Evolutionary conservation across 2,797 vertebrate species (phyloP).

Genomic region (Distichodus sexfasciatus): DNA sequence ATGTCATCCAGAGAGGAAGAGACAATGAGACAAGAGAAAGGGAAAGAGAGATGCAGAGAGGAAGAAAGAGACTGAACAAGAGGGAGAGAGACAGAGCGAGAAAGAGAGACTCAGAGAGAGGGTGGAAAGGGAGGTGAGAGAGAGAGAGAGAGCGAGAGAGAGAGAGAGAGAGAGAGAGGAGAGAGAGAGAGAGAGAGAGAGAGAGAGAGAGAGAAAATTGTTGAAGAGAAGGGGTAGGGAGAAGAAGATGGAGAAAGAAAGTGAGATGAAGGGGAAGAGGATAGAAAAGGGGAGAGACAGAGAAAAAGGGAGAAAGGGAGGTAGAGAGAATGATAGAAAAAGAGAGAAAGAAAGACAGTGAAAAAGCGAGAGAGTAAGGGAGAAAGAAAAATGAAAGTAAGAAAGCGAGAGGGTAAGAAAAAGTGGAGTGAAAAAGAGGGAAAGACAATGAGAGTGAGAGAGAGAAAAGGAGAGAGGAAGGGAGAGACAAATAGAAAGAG

Average conservation of each 20-base stretch:
- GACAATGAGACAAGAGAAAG: background rate
- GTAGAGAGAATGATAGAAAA: too few relatives aligned
- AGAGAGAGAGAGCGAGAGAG: conserved; percentile 21
- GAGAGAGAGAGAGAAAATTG: background rate
- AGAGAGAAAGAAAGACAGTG: background rate
- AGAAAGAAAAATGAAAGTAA: background rate
- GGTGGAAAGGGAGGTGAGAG: conserved; percentile 18
- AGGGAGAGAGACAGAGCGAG: background rate
- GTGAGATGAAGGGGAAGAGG: background rate
- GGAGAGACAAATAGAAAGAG: background rate
- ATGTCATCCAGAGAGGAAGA: background rate
- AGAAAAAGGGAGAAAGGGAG: background rate
- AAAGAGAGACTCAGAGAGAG: conserved; percentile 19
- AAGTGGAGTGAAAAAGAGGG: background rate
- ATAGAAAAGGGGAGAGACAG: too few relatives aligned
- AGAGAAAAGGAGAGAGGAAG: background rate
- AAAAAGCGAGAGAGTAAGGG: background rate
- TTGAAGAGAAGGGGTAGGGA: too few relatives aligned
- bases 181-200: background rate
- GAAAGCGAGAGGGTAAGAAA: background rate
- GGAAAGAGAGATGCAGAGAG: background rate
- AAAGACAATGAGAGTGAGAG: background rate
- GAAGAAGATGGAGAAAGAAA: background rate
- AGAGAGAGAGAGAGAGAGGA: conserved; percentile 24
- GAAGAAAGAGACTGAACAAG: background rate